These are phyloP conservation scores for Solenopsis fugax DNA, from an alignment of 1,140 invertebrate genomes.

Conservation along the genomic window DNA sequence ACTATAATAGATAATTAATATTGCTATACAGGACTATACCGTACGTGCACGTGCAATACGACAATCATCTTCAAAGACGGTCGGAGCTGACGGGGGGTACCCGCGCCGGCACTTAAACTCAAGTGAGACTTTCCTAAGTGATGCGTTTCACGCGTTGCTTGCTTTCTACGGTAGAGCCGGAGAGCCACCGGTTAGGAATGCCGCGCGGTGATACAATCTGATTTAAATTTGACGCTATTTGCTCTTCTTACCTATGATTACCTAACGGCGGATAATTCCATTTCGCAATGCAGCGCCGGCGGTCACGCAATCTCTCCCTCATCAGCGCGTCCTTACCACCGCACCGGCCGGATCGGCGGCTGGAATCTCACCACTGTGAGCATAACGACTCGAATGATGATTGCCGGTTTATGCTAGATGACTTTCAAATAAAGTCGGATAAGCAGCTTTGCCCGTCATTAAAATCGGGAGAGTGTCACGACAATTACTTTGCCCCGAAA, in stretches of 20 bases:
- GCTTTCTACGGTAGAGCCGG: constrained; percentile 50
- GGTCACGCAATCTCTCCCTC: constrained; percentile 63
- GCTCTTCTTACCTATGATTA: constrained; percentile 70
- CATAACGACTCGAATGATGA: constrained; percentile 32
- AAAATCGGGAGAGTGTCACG: not conserved
- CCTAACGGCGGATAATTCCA: constrained; percentile 70
- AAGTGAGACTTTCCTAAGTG: constrained; percentile 56
- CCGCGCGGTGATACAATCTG: constrained; percentile 70
- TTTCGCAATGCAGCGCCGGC: constrained; percentile 61
- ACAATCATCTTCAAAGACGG: not conserved
- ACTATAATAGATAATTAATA: constrained; percentile 22
- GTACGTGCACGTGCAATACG: not conserved
- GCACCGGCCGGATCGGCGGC: not conserved
- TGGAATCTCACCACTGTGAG: constrained; percentile 13
- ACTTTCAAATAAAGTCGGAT: not conserved
- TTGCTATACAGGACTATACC: not conserved
- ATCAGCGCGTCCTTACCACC: constrained; percentile 45
- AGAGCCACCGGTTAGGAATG: constrained; percentile 56
- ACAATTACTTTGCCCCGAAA: not conserved
- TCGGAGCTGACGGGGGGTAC: not conserved
- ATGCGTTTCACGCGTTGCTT: constrained; percentile 54
- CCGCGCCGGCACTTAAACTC: constrained; percentile 19
- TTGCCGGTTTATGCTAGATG: constrained; percentile 19
- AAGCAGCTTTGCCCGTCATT: constrained; percentile 4
- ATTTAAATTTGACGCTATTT: constrained; percentile 76